A percentile compares a stretch with the other conserved stretches of the same genome.
Conservation (phyloP, 1,140 invertebrate species). For the Euura saliciscinereae region DNA sequence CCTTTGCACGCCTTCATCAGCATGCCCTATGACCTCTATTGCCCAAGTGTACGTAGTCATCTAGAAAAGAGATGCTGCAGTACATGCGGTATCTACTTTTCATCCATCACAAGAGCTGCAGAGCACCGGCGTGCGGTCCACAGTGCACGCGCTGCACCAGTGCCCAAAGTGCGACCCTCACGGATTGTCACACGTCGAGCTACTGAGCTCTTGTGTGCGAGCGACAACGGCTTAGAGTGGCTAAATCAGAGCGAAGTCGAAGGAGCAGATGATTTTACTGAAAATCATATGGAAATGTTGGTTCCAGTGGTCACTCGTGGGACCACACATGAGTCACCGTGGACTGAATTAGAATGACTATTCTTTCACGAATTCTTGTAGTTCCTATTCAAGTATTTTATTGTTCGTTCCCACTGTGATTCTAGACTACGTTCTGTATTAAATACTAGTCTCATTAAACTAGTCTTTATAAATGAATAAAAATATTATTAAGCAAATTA, state of each 20-base stretch:
- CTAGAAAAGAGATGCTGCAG: conserved; percentile 19
- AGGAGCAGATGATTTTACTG: conserved; percentile 16
- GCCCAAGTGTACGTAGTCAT: conserved; percentile 19
- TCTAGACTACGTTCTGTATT: background rate
- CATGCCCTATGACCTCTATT: conserved; percentile 20
- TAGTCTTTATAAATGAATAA: background rate
- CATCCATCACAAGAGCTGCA: conserved; percentile 16
- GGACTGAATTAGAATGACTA: background rate
- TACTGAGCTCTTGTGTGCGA: background rate
- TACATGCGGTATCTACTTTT: conserved; percentile 21
- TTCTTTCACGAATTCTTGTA: background rate
- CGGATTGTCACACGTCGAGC: conserved; percentile 17
- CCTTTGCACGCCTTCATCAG: conserved; percentile 17
- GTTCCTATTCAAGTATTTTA: background rate
- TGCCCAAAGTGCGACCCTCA: conserved; percentile 17
- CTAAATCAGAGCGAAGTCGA: conserved; percentile 15
- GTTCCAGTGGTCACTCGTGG: conserved; percentile 19
- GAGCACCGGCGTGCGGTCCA: conserved; percentile 12
- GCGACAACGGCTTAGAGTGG: background rate
- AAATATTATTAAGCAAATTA: background rate
- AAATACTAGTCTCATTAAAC: background rate
- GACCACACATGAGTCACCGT: background rate
- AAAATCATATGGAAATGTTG: conserved; percentile 19
- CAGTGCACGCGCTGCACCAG: background rate
- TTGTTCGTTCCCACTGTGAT: background rate